Evolutionary conservation across 2,888 invertebrate genomes (phyloP).

Genomic region (Ornithoptera alexandrae): DNA sequence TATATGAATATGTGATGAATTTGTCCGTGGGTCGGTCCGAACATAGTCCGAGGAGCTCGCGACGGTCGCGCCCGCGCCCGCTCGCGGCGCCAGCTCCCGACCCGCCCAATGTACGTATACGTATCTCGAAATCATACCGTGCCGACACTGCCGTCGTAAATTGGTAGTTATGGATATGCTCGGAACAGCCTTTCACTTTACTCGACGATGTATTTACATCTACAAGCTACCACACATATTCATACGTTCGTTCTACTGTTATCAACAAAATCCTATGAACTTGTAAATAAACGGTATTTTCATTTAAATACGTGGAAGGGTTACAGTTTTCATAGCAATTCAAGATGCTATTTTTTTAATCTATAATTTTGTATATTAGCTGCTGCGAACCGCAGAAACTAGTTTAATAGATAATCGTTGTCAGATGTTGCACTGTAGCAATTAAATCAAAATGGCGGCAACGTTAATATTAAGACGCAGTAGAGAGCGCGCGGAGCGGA

Average conservation of each 20-base stretch:
- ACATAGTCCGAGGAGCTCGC: conserved; percentile 64
- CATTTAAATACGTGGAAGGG: no score
- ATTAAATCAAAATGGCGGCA: conserved; percentile 71
- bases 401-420: conserved; percentile 9
- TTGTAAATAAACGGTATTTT: no score
- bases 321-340: no score
- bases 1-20: conserved; percentile 72
- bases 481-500: conserved; percentile 47
- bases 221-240: no score
- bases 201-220: no score
- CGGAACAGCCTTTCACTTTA: conserved; percentile 20
- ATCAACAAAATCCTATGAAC: no score
- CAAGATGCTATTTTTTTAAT: no score
- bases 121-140: no score
- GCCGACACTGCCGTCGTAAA: conserved; percentile 48
- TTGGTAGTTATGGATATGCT: conserved; percentile 65
- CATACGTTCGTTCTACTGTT: no score
- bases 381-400: no score
- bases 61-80: conserved; percentile 61
- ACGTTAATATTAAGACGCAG: conserved; percentile 71
- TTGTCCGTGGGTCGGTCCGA: conserved; percentile 74
- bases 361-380: no score
- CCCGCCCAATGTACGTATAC: conserved; percentile 72
- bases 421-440: conserved; percentile 52
- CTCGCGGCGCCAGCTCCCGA: conserved; percentile 51